phyloP scores from a whole-genome alignment of 2,113 vertebrate genomes.

The Tursiops truncatus region DNA sequence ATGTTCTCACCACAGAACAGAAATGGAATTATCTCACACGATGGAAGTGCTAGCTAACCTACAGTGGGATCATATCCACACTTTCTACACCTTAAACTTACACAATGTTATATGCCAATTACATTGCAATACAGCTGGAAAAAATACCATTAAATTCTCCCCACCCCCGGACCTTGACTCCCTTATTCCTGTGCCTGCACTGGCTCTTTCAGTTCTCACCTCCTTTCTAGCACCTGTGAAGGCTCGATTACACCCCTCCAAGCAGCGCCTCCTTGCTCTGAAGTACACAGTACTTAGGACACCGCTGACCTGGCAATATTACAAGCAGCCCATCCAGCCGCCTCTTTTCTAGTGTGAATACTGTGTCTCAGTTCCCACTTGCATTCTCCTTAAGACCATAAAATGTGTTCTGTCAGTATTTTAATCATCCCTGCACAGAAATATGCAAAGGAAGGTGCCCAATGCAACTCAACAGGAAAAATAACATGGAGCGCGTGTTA shows the following conservation, averaged over 20 bases:
- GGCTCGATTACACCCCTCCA: neutral
- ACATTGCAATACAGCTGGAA: no score
- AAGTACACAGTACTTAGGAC: fast-evolving
- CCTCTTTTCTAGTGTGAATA: neutral
- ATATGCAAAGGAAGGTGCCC: neutral
- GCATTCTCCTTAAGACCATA: neutral
- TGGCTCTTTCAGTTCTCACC: no score
- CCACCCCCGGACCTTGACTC: neutral
- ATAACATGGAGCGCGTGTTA: fast-evolving
- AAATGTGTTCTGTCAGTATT: fast-evolving
- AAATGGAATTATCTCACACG: fast-evolving
- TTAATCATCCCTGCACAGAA: neutral
- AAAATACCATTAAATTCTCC: fast-evolving
- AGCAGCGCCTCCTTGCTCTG: neutral
- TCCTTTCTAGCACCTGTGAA: neutral
- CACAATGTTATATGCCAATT: fast-evolving
- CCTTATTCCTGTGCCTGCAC: neutral
- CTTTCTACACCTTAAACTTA: neutral
- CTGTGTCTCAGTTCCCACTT: fast-evolving
- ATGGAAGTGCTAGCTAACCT: fast-evolving
- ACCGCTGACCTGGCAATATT: fast-evolving
- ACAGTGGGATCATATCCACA: neutral
- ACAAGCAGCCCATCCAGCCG: fast-evolving
- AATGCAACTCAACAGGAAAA: neutral
- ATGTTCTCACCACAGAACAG: neutral